Evolutionary conservation across 2,888 invertebrate genomes (phyloP), one percentile per base, ranked within the genome.

Genomic region (Apoderus coryli): DNA sequence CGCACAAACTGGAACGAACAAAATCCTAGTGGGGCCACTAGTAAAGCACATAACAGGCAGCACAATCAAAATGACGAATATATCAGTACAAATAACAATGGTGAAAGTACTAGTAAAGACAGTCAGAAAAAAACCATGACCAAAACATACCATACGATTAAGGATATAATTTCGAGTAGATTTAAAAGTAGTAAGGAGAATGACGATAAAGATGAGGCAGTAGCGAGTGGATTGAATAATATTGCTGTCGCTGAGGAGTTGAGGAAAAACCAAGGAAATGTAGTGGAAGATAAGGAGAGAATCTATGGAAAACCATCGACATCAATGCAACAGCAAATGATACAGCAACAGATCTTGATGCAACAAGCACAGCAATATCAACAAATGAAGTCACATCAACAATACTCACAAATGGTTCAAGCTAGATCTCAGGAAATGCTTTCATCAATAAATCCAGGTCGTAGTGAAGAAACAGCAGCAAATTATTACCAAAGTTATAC

Each of bases 101-200:
- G 32, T 11, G 33, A 34, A 11, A 15, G 37, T 5, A 39, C 37
- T 31, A 54, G 61, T 16, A 9, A 11, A 12, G 51, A 54, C 37
- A 69, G 69, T 43, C 61, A 65, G 1, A 65, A 69, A 52, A 65
- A 61, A 32, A 60, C 64, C 26, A 52, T 78, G 34, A 72, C 76
- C 25, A 76, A 79, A 57, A 81, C 81, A 1, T 81, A 81, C 49
- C 76, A 82, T 52, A 79, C 81, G 3, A 68, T 82, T 37, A 81
- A 80, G 62, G 81, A 81, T 47, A 77, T 82, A 66, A 79, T 82
- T 49, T 80, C 80, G 12, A 79, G 76, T 53, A 70, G 76, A 47
- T 81, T 82, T 53, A 76, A 76, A 46, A 72, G 65, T 44, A 70
- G 67, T 23, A 64, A 61, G 32, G 69, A 69, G 14, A 54, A 59